A percentile compares a stretch with the other conserved stretches of the same genome.
phyloP scores from a whole-genome alignment of 2,113 vertebrate species.

The Glareola pratincola region DNA sequence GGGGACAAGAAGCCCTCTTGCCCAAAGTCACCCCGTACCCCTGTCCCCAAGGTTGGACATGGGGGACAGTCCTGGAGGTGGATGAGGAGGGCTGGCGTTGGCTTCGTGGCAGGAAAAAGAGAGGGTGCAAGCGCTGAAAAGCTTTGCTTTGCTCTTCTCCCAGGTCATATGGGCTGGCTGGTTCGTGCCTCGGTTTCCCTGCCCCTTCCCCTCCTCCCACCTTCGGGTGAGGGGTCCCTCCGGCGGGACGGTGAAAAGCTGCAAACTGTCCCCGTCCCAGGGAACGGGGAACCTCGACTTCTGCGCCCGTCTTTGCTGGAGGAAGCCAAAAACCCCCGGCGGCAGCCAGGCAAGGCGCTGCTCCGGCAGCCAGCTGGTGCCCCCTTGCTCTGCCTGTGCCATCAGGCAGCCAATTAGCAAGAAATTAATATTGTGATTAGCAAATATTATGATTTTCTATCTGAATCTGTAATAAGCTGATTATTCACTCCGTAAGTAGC shows the following conservation, averaged over 20 bases:
- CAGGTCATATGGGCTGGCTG: accelerated
- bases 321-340: not conserved
- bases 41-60: not conserved
- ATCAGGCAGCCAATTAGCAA: constrained; percentile 62
- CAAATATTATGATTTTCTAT: constrained; percentile 62
- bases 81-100: accelerated
- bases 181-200: not conserved
- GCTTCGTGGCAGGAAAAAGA: not conserved
- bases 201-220: not conserved
- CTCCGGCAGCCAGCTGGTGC: constrained; percentile 38
- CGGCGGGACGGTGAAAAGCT: not conserved
- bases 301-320: not conserved
- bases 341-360: not conserved
- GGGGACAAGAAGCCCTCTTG: not conserved
- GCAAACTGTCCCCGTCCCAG: accelerated
- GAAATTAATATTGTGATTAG: constrained; percentile 65
- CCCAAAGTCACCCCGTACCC: not conserved
- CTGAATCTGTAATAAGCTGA: constrained; percentile 40
- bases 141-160: not conserved
- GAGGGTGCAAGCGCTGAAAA: not conserved
- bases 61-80: not conserved
- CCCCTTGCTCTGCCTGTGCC: constrained; percentile 46
- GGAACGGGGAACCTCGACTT: not conserved
- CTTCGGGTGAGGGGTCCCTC: not conserved
- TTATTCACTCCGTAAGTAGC: constrained; percentile 18